Conservation (phyloP, 2,113 vertebrate species). For the Microcebus ravelobensis region DNA sequence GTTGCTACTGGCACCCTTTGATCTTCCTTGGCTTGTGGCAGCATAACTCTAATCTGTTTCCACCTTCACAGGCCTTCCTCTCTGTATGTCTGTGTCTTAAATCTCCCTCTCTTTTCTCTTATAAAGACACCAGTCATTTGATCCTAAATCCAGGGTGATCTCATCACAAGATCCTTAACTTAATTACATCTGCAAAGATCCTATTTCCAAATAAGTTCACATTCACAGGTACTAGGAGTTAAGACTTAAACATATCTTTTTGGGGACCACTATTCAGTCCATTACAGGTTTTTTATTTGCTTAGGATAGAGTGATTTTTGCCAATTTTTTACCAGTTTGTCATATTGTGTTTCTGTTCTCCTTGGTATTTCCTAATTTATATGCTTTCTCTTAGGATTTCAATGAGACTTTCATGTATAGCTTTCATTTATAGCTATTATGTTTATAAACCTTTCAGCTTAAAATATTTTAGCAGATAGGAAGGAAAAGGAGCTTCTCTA, state of each 20-base stretch:
- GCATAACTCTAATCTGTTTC: neutral
- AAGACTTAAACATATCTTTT: neutral
- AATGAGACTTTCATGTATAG: neutral
- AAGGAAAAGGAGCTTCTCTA: neutral
- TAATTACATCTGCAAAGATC: neutral
- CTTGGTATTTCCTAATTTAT: slow-evolving; percentile 4
- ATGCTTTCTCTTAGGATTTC: slow-evolving; percentile 37
- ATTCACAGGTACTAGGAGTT: neutral
- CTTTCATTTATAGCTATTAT: neutral
- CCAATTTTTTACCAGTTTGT: neutral
- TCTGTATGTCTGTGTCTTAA: neutral
- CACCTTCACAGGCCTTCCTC: neutral
- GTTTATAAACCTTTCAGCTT: neutral
- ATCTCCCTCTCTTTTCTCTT: neutral
- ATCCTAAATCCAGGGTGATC: slow-evolving; percentile 4
- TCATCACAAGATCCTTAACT: slow-evolving; percentile 20
- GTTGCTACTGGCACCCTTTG: neutral
- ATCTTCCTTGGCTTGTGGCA: neutral
- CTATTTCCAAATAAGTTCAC: slow-evolving; percentile 8
- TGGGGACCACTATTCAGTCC: neutral
- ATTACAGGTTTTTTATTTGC: neutral
- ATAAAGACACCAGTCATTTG: neutral
- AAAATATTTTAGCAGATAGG: slow-evolving; percentile 15
- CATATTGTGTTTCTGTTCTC: slow-evolving; percentile 32
- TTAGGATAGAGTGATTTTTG: neutral